Evolutionary conservation across 2,888 invertebrate species (phyloP), one percentile per base, ranked within the genome.

Genomic region (Parelbella ahira): DNA sequence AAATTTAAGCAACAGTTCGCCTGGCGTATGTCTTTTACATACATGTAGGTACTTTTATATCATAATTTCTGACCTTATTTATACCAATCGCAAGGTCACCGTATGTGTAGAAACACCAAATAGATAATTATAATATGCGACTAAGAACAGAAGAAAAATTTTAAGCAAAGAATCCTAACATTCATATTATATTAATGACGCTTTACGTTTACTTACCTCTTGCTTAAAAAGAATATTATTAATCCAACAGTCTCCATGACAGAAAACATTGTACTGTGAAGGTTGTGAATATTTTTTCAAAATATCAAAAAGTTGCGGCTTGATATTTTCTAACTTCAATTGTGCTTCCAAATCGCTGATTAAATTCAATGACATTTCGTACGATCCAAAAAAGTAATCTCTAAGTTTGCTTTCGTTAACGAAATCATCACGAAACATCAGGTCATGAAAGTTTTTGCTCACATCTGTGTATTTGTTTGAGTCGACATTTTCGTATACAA

Each of bases 171-270:
- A n/a, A n/a, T n/a, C n/a, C n/a, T n/a, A n/a, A n/a, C n/a, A n/a
- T n/a, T n/a, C n/a, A n/a, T n/a, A n/a, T n/a, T n/a, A n/a, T n/a
- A n/a, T n/a, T n/a, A n/a, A n/a, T n/a, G n/a, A n/a, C n/a, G n/a
- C n/a, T 15, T 15, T 15, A 15, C 2, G 2, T 2, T 15, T 29
- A 45, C 65, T 54, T 49, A 79, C 80, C 53, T 68, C 54, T 30
- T 61, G 46, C 51, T 70, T 69, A 44, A 80, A 74, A 18, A 81
- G 53, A 46, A 78, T 68, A 47, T 80, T 78, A 47, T 78, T 81
- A 2, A 77, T 63, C 83, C 84, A 84, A 47, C 70, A 80, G 49
- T 86, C 84, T 10, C 84, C 83, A 34, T 86, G 86, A 48, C 83
- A 83, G 15, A 86, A 55, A 6, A 81, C 82, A 47, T 67, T 81